Percentiles rank a stretch among this genome's conserved stretches.
phyloP scores from a whole-genome alignment of 1,140 invertebrate genomes.

The Drosophila nigromelanica region DNA sequence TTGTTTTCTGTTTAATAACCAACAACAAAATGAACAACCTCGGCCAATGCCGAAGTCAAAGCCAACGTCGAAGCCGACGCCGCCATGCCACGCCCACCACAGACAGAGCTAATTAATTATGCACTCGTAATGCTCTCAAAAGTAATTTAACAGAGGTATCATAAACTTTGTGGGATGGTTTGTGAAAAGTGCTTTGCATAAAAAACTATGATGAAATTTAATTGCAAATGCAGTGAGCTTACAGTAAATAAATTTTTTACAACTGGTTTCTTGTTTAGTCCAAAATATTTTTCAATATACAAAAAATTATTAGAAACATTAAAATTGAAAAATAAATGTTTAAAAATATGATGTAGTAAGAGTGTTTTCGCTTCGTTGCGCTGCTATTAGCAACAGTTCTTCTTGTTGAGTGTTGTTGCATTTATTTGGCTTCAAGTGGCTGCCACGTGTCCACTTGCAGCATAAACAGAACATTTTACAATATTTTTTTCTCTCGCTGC shows the following conservation, averaged over 20 bases:
- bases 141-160: neutral
- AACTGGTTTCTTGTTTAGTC: too few species aligned
- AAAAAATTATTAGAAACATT: too few species aligned
- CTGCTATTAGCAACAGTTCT: neutral
- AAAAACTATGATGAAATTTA: neutral
- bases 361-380: neutral
- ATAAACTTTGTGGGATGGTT: neutral
- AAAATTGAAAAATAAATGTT: too few species aligned
- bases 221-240: too few species aligned
- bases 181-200: neutral
- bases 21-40: conserved; percentile 30
- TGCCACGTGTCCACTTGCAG: conserved; percentile 41
- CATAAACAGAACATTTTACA: conserved; percentile 40
- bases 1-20: conserved; percentile 43
- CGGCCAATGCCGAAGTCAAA: neutral
- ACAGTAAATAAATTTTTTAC: too few species aligned
- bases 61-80: conserved; percentile 10
- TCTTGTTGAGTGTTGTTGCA: conserved; percentile 3
- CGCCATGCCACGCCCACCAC: conserved; percentile 36
- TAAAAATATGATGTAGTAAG: neutral
- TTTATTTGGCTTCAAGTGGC: conserved; percentile 32
- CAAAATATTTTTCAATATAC: too few species aligned
- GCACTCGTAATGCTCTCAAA: conserved; percentile 26
- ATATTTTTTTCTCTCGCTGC: conserved; percentile 4
- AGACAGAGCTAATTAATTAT: conserved; percentile 57